A percentile compares a stretch with the other conserved stretches of the same genome.
Evolutionary conservation across 2,888 invertebrate genomes (phyloP).

Genomic region (Caenorhabditis virilis): DNA sequence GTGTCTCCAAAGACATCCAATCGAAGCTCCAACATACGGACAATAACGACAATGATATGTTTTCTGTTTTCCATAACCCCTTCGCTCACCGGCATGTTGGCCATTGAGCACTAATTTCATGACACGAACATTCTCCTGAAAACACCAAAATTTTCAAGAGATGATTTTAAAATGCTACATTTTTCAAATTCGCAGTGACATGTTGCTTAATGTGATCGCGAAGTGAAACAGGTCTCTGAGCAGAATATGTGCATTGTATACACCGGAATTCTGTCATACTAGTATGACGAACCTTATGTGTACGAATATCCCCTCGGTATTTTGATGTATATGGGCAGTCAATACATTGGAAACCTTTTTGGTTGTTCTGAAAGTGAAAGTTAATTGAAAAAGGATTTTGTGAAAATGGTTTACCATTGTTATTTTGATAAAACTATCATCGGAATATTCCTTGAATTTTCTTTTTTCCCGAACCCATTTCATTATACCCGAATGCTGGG

Average conservation of each 20-base stretch:
- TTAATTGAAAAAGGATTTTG: background rate
- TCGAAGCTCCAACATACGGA: constrained; percentile 19
- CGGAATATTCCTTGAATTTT: background rate
- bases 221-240: constrained; percentile 37
- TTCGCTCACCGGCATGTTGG: constrained; percentile 11
- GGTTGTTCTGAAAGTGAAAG: constrained; percentile 5
- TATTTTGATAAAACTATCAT: constrained; percentile 1
- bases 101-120: too few species aligned
- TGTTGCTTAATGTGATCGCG: constrained; percentile 38
- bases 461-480: constrained; percentile 3
- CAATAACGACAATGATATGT: constrained; percentile 37
- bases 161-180: too few species aligned
- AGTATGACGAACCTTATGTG: constrained; percentile 40
- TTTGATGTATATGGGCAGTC: constrained; percentile 48
- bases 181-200: constrained; percentile 9
- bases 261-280: constrained; percentile 30
- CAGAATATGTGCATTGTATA: constrained; percentile 44
- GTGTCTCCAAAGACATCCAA: constrained; percentile 40
- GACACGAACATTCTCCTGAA: too few species aligned
- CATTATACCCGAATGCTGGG: constrained; percentile 3
- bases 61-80: constrained; percentile 22
- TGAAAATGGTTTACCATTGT: background rate
- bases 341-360: constrained; percentile 30
- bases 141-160: too few species aligned
- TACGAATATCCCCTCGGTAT: constrained; percentile 42